Percentiles rank a stretch among this genome's conserved stretches.
phyloP scores from a whole-genome alignment of 2,888 invertebrate genomes.

The Latrodectus elegans region DNA sequence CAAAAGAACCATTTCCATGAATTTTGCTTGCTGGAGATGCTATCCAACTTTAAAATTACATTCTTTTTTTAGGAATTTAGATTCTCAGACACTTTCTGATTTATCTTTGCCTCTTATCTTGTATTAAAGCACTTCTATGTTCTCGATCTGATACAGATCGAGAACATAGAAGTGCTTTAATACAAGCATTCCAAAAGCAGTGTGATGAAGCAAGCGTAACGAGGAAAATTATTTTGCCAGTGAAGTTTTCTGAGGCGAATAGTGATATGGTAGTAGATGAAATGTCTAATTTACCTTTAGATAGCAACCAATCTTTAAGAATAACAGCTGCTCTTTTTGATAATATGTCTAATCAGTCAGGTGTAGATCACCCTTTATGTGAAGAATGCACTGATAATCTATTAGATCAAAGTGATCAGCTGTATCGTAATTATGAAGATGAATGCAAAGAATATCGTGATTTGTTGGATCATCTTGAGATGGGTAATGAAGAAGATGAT shows the following conservation, averaged over 20 bases:
- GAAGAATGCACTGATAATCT: slow-evolving; percentile 96
- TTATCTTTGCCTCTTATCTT: slow-evolving; percentile 80
- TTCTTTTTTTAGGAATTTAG: slow-evolving; percentile 85
- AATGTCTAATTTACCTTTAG: slow-evolving; percentile 66
- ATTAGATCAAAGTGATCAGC: slow-evolving; percentile 90
- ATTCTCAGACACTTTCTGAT: slow-evolving; percentile 91
- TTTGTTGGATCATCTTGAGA: slow-evolving; percentile 75
- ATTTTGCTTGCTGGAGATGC: slow-evolving; percentile 94
- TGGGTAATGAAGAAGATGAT: slow-evolving; percentile 79
- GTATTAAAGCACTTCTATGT: too few relatives aligned
- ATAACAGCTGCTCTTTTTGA: slow-evolving; percentile 91
- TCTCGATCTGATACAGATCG: slow-evolving; percentile 36
- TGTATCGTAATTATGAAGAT: slow-evolving; percentile 79
- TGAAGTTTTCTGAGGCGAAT: slow-evolving; percentile 72
- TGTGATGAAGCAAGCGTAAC: slow-evolving; percentile 33
- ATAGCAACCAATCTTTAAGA: slow-evolving; percentile 74
- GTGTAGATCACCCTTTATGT: slow-evolving; percentile 95
- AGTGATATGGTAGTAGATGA: slow-evolving; percentile 91
- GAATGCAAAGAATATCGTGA: slow-evolving; percentile 74
- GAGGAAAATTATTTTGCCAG: slow-evolving; percentile 62
- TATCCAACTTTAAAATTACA: slow-evolving; percentile 90
- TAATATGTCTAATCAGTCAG: slow-evolving; percentile 91
- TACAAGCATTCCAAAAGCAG: slow-evolving; percentile 35
- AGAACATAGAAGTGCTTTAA: slow-evolving; percentile 24
- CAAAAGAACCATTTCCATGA: slow-evolving; percentile 77